These are phyloP conservation scores for Myotis findleyi DNA, from an alignment of 2,797 vertebrate genomes.

Conservation along the genomic window DNA sequence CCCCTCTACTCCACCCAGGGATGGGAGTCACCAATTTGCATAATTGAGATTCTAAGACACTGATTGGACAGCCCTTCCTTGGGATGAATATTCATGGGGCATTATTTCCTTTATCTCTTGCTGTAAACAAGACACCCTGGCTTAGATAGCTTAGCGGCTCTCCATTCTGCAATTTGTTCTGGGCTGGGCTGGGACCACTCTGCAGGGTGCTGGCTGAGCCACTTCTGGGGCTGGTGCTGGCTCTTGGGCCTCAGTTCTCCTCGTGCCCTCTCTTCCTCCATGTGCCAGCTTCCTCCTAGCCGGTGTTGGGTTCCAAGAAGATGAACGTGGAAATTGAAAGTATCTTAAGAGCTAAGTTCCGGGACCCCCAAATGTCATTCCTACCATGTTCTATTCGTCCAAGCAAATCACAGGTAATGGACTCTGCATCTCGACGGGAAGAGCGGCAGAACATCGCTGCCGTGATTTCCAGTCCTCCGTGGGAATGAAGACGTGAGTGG, in stretches of 20 bases:
- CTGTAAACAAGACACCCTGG: not conserved
- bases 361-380: not conserved
- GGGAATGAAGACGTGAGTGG: accelerated
- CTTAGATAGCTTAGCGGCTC: not conserved
- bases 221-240: not conserved
- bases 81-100: not conserved
- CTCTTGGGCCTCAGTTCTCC: not conserved
- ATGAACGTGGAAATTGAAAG: not conserved
- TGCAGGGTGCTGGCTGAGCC: not conserved
- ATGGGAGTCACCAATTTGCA: not conserved
- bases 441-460: too few relatives aligned
- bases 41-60: not conserved
- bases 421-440: accelerated
- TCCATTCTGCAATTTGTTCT: not conserved
- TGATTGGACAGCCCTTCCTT: not conserved
- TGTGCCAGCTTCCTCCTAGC: not conserved
- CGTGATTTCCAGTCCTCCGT: accelerated
- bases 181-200: not conserved
- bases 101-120: not conserved
- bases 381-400: not conserved
- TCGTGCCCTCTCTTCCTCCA: accelerated
- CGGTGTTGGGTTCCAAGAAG: not conserved
- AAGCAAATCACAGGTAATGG: not conserved
- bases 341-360: not conserved
- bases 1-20: not conserved